Evolutionary conservation across 2,797 vertebrate species (phyloP), one percentile per base, ranked within the genome.

Genomic region (Sebastes matsubarae): DNA sequence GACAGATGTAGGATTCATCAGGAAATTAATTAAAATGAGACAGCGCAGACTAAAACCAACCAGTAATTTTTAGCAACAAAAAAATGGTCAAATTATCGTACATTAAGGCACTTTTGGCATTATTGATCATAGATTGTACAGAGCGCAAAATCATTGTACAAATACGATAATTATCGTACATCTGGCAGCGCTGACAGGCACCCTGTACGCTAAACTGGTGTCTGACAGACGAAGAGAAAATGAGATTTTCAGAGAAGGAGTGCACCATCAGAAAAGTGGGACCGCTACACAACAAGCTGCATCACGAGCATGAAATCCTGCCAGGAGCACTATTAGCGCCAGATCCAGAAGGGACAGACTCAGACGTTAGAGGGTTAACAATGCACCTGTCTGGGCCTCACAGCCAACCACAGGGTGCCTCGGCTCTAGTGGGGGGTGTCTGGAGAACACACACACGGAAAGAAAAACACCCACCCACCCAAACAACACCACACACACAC

Each of bases 371-470:
- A 89, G 84, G 90, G 88, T 93, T 94, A 94, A 94, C 87, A 83
- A 81, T 92, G 94, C 95, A 96, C 93, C 94, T 94, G 93, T 94
- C 90, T 89, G 75, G 71, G 82, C 86, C 87, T 88, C 85, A 86
- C 82, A 93, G 88, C 67, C 82, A 89, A 89, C 87, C 90, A 55
- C 90, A 76, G 94, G 92, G 93, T 85, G 91, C 84, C 92, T 84
- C 46, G 24, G 79, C 77, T 90, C 65, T 58, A 60, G 77, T 63
- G 61, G 85, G 87, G 81, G 82, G 82, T 66, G 86, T 92, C 87
- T 91, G 80, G 75, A 85, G 68, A 88, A 83, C 76, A 72, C 68
- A 83, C 12, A 42, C 71, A 66, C 22, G 13, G 34, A 34, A 3
- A 36, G 11, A 4, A 10, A 20, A 18, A 57, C 54, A 80, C 55